phyloP scores from a whole-genome alignment of 2,113 vertebrate species.

The Saimiri boliviensis region DNA sequence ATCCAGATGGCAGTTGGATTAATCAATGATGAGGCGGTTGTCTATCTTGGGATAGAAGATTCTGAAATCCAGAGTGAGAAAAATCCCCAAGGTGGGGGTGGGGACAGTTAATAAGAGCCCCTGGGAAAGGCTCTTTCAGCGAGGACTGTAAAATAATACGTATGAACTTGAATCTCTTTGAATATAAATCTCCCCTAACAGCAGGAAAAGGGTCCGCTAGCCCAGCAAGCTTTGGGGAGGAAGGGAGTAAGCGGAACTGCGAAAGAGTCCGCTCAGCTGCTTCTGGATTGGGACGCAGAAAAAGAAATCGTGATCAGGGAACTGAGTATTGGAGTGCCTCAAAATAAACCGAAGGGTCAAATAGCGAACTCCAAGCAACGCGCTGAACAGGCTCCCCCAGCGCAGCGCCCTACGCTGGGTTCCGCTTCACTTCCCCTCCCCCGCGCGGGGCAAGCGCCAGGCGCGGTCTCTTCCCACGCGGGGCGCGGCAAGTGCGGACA shows the following conservation, averaged over 20 bases:
- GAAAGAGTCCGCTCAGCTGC: constrained; percentile 40
- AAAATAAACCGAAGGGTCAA: not conserved
- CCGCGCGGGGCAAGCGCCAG: not conserved
- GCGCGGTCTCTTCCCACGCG: constrained; percentile 22
- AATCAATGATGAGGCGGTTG: constrained; percentile 50
- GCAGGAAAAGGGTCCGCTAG: constrained; percentile 66
- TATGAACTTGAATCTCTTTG: constrained; percentile 74
- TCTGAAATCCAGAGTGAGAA: constrained; percentile 53
- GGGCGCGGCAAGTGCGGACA: not conserved
- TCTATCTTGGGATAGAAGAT: constrained; percentile 46
- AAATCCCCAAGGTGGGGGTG: constrained; percentile 61
- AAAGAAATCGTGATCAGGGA: constrained; percentile 29
- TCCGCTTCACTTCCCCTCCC: not conserved
- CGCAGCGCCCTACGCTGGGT: not conserved
- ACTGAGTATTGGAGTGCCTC: not conserved
- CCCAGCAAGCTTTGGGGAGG: constrained; percentile 38
- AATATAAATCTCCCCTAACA: constrained; percentile 65
- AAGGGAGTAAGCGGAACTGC: constrained; percentile 54
- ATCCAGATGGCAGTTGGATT: constrained; percentile 66
- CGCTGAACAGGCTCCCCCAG: not conserved
- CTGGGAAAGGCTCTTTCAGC: constrained; percentile 63
- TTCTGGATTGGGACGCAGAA: constrained; percentile 16
- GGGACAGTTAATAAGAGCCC: constrained; percentile 64
- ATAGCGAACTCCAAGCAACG: not conserved
- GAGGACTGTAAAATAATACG: constrained; percentile 52